These are phyloP conservation scores for Charanyca ferruginea DNA, from an alignment of 2,888 invertebrate genomes.

Conservation along the genomic window DNA sequence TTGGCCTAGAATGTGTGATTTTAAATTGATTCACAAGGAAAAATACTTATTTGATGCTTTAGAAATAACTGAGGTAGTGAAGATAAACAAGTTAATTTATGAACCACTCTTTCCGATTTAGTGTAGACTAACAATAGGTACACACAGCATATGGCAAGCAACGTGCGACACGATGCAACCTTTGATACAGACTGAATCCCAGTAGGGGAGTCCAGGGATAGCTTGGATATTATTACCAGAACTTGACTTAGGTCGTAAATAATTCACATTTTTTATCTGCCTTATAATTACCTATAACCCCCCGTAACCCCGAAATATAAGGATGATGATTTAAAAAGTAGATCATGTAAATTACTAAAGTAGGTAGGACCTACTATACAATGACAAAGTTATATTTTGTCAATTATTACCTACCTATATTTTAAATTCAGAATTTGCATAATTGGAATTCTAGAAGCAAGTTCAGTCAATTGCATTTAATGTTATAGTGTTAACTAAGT, in stretches of 20 bases:
- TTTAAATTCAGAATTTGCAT: neutral
- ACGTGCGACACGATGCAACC: conserved; percentile 41
- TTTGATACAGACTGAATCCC: conserved; percentile 11
- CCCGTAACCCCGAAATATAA: no score
- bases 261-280: no score
- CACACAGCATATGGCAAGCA: conserved; percentile 52
- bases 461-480: neutral
- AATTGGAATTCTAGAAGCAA: neutral
- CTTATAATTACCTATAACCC: no score
- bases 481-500: no score
- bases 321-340: no score
- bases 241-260: neutral
- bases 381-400: no score
- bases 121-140: conserved; percentile 14
- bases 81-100: conserved; percentile 28
- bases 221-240: neutral
- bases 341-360: no score
- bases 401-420: no score
- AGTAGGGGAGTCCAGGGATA: conserved; percentile 27
- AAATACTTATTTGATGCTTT: neutral
- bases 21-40: neutral
- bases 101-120: conserved; percentile 1
- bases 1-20: no score
- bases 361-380: no score
- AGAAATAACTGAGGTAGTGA: conserved; percentile 12